Conservation (phyloP, 1,140 invertebrate genomes). For the Micrasema longulum region DNA sequence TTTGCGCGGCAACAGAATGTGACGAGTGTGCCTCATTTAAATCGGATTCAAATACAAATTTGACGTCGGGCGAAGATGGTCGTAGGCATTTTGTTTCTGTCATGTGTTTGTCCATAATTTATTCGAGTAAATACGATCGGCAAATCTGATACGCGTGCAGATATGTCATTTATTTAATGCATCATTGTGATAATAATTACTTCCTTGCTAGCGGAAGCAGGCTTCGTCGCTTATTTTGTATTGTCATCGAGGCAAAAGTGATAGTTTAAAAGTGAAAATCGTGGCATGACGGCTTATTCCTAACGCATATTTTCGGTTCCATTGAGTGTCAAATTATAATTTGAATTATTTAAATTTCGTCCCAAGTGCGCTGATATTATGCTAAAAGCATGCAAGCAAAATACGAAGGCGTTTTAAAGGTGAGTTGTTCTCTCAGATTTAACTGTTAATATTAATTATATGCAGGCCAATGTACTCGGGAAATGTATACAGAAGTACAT, state of each 20-base stretch:
- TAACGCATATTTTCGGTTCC: too few relatives aligned
- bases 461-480: too few relatives aligned
- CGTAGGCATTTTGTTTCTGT: slow-evolving; percentile 19
- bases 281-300: neutral
- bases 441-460: too few relatives aligned
- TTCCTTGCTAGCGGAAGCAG: neutral
- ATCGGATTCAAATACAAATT: slow-evolving; percentile 24
- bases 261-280: slow-evolving; percentile 31
- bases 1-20: slow-evolving; percentile 18
- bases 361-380: neutral
- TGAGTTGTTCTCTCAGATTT: neutral
- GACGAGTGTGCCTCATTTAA: neutral
- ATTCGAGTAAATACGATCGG: neutral
- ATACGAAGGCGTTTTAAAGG: slow-evolving; percentile 5
- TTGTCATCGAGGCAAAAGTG: too few relatives aligned
- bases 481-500: too few relatives aligned
- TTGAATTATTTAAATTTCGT: neutral
- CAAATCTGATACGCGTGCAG: slow-evolving; percentile 3
- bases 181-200: neutral
- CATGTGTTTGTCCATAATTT: slow-evolving; percentile 9
- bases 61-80: slow-evolving; percentile 3
- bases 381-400: slow-evolving; percentile 4
- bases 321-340: slow-evolving; percentile 5
- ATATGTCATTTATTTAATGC: neutral
- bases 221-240: neutral